A percentile compares a stretch with the other conserved stretches of the same genome.
phyloP scores from a whole-genome alignment of 64 coral and sea anemone genomes.

The Orbicella faveolata region DNA sequence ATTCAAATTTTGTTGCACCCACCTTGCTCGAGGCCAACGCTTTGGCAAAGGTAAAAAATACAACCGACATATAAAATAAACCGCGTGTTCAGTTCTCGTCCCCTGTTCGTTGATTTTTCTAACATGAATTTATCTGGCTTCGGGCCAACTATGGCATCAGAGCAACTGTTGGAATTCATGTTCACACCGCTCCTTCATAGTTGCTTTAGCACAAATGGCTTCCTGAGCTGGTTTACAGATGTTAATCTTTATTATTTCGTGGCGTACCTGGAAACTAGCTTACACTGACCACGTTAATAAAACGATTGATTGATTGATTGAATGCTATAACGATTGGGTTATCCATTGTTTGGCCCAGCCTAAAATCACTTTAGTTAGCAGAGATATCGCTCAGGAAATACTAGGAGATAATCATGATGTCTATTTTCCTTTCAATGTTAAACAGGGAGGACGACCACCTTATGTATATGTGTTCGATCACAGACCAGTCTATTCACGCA shows the following conservation, averaged over 20 bases:
- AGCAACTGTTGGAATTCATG: no score
- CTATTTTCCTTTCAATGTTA: neutral
- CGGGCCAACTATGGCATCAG: no score
- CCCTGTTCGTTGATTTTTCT: neutral
- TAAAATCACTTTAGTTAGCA: no score
- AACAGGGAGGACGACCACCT: conserved; percentile 1
- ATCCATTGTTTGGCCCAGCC: no score
- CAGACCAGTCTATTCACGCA: conserved; percentile 8
- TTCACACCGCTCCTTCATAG: no score
- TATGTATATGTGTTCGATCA: conserved; percentile 63
- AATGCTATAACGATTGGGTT: no score
- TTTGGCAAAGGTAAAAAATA: neutral
- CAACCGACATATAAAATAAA: neutral
- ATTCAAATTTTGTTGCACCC: neutral
- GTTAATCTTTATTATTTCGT: no score
- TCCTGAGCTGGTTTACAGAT: no score
- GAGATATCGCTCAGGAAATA: neutral
- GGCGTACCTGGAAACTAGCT: no score
- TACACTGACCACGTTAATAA: no score
- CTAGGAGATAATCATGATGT: neutral
- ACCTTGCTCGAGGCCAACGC: neutral
- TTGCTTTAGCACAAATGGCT: no score
- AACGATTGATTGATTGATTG: no score
- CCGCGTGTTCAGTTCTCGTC: neutral
- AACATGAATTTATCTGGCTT: neutral